phyloP scores from a whole-genome alignment of 1,140 invertebrate genomes.

The Drosophila mojavensis region DNA sequence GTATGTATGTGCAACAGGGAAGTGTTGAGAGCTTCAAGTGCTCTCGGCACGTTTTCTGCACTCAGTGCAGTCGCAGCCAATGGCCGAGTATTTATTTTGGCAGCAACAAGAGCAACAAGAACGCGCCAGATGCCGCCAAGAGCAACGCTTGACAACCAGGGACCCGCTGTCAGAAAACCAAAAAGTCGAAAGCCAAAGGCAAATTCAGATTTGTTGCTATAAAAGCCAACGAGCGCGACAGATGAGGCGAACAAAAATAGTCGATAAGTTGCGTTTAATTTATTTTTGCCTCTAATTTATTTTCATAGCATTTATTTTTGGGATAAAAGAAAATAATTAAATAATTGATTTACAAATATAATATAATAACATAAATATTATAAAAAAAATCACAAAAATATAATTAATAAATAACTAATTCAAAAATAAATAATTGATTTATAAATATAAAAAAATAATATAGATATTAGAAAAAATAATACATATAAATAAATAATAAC shows the following conservation, averaged over 20 bases:
- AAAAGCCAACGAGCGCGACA: conserved; percentile 3
- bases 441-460: no score
- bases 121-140: conserved; percentile 50
- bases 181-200: conserved; percentile 2
- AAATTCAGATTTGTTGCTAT: conserved; percentile 27
- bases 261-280: conserved; percentile 6
- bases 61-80: conserved; percentile 51
- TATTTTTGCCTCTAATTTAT: neutral
- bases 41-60: conserved; percentile 36
- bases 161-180: conserved; percentile 14
- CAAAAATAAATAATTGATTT: no score
- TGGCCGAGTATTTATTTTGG: conserved; percentile 51
- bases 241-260: conserved; percentile 9
- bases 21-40: conserved; percentile 34
- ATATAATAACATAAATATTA: no score
- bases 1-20: conserved; percentile 1
- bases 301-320: neutral
- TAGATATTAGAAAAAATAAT: no score
- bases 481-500: no score
- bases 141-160: conserved; percentile 22
- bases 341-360: no score
- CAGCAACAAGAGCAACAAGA: conserved; percentile 51
- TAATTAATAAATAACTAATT: no score
- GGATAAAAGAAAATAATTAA: neutral
- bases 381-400: no score